Conservation (phyloP, 2,113 vertebrate species). For the Excalfactoria chinensis region DNA sequence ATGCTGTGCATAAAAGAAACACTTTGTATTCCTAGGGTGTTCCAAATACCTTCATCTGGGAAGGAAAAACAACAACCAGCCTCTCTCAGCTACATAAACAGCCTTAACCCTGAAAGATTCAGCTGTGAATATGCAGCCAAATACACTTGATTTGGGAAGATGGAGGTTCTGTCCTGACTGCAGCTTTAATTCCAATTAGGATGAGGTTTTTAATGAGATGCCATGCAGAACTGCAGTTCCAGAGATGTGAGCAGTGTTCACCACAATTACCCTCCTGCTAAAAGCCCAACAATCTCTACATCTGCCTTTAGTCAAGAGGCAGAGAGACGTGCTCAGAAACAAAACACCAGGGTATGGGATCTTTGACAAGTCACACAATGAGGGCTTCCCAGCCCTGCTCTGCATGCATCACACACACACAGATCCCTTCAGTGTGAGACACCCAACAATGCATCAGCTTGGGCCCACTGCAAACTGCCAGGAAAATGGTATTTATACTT, state of each 20-base stretch:
- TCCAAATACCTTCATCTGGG: neutral
- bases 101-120: neutral
- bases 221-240: neutral
- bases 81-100: neutral
- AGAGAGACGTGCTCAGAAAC: neutral
- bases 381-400: neutral
- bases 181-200: neutral
- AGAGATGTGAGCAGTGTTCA: neutral
- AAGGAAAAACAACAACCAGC: neutral
- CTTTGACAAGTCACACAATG: neutral
- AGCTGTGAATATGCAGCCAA: neutral
- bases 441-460: neutral
- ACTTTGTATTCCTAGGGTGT: slow-evolving; percentile 2
- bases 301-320: neutral
- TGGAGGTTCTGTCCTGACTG: neutral
- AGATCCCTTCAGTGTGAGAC: neutral
- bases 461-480: neutral
- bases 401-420: neutral
- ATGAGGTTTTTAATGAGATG: neutral
- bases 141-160: neutral
- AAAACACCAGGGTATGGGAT: neutral
- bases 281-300: neutral
- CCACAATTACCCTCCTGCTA: neutral
- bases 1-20: neutral
- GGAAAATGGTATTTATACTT: neutral